Evolutionary conservation across 2,113 vertebrate species (phyloP), one percentile per base, ranked within the genome.

Genomic region (Semnornis frantzii): DNA sequence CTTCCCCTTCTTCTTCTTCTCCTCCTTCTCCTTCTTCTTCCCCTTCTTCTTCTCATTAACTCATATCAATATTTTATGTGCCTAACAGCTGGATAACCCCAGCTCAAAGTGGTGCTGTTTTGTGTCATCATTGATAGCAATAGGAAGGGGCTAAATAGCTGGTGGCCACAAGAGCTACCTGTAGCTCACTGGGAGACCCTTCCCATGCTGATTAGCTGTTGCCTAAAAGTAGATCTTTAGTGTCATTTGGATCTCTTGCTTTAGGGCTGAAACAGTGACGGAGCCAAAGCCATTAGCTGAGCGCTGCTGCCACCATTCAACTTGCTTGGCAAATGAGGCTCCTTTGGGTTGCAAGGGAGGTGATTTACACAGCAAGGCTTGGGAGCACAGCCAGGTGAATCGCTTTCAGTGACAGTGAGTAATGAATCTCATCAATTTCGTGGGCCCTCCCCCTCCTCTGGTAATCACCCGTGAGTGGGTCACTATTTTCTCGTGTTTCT

Each of bases 311-410:
- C 1, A 0, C 68, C 5, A 1, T 69, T 92, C 63, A 10, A 1
- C 30, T 55, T 5, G 28, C 71, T 82, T 59, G 55, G 84, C 48
- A 75, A 78, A 89, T 20, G 71, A 50, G 84, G 74, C 39, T 65
- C 80, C 75, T 64, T 18, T 0, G 11, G 9, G 72, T 18, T 58
- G 75, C 10, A 62, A 54, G 68, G 31, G 79, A 55, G 5, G 3
- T 5, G 86, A 72, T 89, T 66, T 80, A 72, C 65, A 34, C 1
- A 2, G 55, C 54, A 54, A 80, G 48, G 78, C 34, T 31, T 28
- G 83, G 78, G 81, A 95, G 66, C 54, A 57, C 46, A 92, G 68
- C 78, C 81, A 71, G 83, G 84, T 30, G 79, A 87, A 46, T 65
- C 2, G 65, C 78, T 68, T 62, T 24, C 85, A 24, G 50, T 48